Base-by-base conservation (phyloP, 2,888 invertebrate genomes). In the Rotaria macrura region DNA sequence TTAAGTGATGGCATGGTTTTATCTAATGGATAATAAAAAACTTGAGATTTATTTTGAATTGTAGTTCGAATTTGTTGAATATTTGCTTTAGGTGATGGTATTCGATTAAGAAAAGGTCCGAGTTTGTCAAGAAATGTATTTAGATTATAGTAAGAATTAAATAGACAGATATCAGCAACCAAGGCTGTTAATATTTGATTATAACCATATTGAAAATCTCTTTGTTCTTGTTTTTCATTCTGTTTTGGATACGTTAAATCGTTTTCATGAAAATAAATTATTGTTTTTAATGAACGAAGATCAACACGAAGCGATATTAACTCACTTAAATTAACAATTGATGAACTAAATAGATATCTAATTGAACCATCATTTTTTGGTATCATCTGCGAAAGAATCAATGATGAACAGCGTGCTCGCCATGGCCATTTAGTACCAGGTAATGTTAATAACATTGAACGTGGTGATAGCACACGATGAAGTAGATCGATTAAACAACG, bases 261-360 rank as follows among this genome's bases (percentile, higher is more conserved):
- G 89, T 94, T 94, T 90, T 94, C 94, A 89, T 94, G 94, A 88
- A 94, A 94, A 89, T 94, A 94, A 0, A 94, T 91, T 40, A 94
- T 92, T 90, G 94, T 94, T 57, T 92, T 92, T 54, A 93, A 90
- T 5, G 72, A 20, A 1, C 90, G 90, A 79, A 94, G 90, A 89
- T 94, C 94, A 5, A 93, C 93, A 72, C 94, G 91, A 7, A 94
- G 90, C 0, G 94, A 94, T 54, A 94, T 87, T 40, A 94, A 90
- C 89, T 94, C 94, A 20, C 94, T 92, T 87, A 94, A 90, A 89
- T 93, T 94, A 25, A 94, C 89, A 6, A 94, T 93, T 7, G 84
- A 47, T 29, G 43, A 85, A 57, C 72, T 43, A 72, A 79, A 40
- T 34, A 65, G 23, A 84, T 52, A 84, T n/a, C 29, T 54, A 4